Conservation (phyloP, 1,140 invertebrate genomes). For the Patella vulgata region DNA sequence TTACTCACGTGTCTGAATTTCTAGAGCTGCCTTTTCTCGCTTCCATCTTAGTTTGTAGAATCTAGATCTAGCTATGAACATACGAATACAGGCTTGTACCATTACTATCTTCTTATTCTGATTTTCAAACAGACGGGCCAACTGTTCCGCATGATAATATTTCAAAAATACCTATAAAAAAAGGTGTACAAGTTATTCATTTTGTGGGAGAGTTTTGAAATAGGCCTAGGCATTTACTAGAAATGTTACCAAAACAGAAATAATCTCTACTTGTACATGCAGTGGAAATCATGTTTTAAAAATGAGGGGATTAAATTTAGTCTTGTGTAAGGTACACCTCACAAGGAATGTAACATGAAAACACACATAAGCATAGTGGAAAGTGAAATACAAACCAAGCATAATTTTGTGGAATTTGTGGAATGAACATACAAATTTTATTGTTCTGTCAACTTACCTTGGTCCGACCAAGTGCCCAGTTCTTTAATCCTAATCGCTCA, state of each 20-base stretch:
- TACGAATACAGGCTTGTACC: slow-evolving; percentile 77
- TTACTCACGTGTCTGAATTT: slow-evolving; percentile 60
- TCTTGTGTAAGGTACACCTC: no score
- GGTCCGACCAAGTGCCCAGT: slow-evolving; percentile 84
- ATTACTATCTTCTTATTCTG: slow-evolving; percentile 76
- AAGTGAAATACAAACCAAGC: no score
- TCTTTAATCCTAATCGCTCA: slow-evolving; percentile 80
- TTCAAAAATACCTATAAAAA: slow-evolving; percentile 79
- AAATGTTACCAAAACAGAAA: no score
- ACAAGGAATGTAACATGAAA: no score
- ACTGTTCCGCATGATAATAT: slow-evolving; percentile 85
- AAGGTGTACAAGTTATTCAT: neutral
- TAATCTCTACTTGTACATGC: neutral
- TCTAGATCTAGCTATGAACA: slow-evolving; percentile 74
- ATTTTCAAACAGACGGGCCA: slow-evolving; percentile 82
- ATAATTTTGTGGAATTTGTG: no score
- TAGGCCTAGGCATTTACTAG: neutral
- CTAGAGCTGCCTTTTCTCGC: slow-evolving; percentile 67
- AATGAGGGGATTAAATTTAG: no score
- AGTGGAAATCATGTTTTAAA: no score
- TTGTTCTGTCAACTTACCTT: no score
- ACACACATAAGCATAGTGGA: no score
- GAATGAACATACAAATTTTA: no score
- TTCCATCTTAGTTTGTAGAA: slow-evolving; percentile 67
- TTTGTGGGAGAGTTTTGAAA: neutral